Conservation (phyloP, 2,797 vertebrate genomes). For the Pipistrellus kuhlii region DNA sequence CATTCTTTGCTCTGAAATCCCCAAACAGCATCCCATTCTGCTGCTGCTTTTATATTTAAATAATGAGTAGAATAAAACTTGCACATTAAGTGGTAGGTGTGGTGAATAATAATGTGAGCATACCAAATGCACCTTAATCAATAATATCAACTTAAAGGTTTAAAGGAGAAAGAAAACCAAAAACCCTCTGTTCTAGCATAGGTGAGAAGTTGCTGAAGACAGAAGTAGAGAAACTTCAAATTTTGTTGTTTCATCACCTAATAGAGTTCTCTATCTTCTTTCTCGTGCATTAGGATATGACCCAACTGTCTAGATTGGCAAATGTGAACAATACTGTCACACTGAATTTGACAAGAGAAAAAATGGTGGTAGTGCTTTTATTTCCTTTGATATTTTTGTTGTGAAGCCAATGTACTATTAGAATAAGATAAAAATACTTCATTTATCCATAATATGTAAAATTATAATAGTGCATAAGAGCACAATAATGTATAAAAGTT, state of each 20-base stretch:
- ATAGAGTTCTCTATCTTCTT: constrained; percentile 64
- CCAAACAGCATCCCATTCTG: constrained; percentile 55
- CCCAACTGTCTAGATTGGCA: constrained; percentile 73
- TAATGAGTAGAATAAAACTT: constrained; percentile 59
- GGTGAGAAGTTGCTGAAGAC: constrained; percentile 36
- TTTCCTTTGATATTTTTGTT: constrained; percentile 45
- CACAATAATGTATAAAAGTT: background rate
- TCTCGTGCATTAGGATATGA: constrained; percentile 43
- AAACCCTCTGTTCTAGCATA: constrained; percentile 17
- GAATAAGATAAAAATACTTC: constrained; percentile 29
- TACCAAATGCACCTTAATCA: background rate
- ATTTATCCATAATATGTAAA: constrained; percentile 34
- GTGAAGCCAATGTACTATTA: constrained; percentile 41
- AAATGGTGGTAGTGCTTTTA: constrained; percentile 2
- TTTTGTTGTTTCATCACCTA: constrained; percentile 1
- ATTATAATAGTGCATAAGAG: constrained; percentile 8
- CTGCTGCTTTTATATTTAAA: constrained; percentile 66
- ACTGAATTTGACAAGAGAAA: constrained; percentile 70
- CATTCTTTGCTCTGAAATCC: constrained; percentile 63
- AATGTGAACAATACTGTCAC: constrained; percentile 59
- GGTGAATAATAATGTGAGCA: constrained; percentile 26
- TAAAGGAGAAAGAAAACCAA: background rate
- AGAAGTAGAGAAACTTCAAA: constrained; percentile 32
- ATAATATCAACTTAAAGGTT: background rate
- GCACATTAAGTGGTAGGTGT: background rate